phyloP scores from a whole-genome alignment of 2,797 vertebrate genomes.

The Pagetopsis macropterus region DNA sequence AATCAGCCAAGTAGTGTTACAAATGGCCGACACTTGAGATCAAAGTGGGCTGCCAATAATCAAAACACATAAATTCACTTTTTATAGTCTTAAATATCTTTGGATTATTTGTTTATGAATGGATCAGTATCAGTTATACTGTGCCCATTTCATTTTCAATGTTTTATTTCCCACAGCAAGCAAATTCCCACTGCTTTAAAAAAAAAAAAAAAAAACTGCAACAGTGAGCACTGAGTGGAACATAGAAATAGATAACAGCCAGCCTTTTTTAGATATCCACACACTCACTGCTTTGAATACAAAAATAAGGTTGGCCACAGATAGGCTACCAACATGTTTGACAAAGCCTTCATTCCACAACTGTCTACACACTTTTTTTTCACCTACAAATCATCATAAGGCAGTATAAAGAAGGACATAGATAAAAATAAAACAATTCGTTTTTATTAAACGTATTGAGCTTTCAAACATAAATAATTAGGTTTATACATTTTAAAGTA shows the following conservation, averaged over 20 bases:
- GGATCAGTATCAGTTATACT: neutral
- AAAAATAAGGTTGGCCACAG: constrained; percentile 10
- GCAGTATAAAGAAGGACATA: neutral
- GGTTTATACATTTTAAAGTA: neutral
- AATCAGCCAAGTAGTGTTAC: constrained; percentile 9
- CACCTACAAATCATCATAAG: neutral
- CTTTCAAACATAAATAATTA: neutral
- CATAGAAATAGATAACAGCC: constrained; percentile 21
- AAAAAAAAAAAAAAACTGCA: neutral
- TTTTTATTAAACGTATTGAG: neutral
- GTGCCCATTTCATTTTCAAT: neutral
- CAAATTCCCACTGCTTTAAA: constrained; percentile 1
- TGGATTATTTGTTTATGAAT: neutral
- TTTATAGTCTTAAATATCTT: neutral
- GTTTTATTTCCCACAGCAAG: neutral
- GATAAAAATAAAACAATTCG: neutral
- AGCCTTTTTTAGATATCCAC: constrained; percentile 14
- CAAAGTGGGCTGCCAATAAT: constrained; percentile 24
- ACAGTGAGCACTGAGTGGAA: constrained; percentile 11
- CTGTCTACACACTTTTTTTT: neutral
- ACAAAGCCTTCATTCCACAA: constrained; percentile 4
- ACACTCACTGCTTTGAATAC: neutral
- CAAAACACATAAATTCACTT: constrained; percentile 18
- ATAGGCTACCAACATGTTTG: neutral
- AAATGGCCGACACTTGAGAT: constrained; percentile 19